Percentiles rank a stretch among this genome's conserved stretches.
Conservation (phyloP, 1,140 invertebrate species). For the Tetramorium simillimum region DNA sequence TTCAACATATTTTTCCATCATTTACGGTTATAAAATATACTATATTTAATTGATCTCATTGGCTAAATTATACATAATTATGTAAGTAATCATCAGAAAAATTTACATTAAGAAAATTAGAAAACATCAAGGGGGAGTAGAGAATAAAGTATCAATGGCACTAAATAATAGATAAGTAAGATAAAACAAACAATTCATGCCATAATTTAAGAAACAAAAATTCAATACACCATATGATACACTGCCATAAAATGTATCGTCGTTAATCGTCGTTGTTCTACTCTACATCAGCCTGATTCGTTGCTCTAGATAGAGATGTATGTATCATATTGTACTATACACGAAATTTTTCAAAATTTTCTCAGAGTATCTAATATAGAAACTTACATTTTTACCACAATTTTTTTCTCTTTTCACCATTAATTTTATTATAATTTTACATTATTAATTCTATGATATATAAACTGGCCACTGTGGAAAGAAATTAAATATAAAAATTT, state of each 20-base stretch:
- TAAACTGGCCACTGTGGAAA: not conserved
- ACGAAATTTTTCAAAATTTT: constrained; percentile 11
- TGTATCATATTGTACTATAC: constrained; percentile 10
- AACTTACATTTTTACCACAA: constrained; percentile 3
- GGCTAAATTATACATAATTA: not conserved
- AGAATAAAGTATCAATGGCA: not conserved
- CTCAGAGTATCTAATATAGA: not conserved
- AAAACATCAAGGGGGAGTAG: not conserved
- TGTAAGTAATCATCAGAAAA: not conserved
- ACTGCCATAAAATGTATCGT: constrained; percentile 41
- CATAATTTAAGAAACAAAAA: constrained; percentile 33
- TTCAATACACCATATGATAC: constrained; percentile 7
- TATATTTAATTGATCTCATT: constrained; percentile 24
- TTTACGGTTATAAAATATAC: not conserved
- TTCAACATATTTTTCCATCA: constrained; percentile 6
- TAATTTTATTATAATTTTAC: not conserved
- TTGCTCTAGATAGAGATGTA: not conserved
- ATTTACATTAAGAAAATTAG: not conserved
- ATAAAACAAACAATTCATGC: constrained; percentile 24
- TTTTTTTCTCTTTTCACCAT: not conserved
- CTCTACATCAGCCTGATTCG: not conserved
- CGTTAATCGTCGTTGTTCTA: not conserved
- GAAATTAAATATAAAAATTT: not conserved
- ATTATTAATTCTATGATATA: too few species aligned
- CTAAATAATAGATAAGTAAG: constrained; percentile 12